A percentile compares a stretch with the other conserved stretches of the same genome.
phyloP scores from a whole-genome alignment of 1,140 invertebrate species.

The Drosophila pallidifrons region DNA sequence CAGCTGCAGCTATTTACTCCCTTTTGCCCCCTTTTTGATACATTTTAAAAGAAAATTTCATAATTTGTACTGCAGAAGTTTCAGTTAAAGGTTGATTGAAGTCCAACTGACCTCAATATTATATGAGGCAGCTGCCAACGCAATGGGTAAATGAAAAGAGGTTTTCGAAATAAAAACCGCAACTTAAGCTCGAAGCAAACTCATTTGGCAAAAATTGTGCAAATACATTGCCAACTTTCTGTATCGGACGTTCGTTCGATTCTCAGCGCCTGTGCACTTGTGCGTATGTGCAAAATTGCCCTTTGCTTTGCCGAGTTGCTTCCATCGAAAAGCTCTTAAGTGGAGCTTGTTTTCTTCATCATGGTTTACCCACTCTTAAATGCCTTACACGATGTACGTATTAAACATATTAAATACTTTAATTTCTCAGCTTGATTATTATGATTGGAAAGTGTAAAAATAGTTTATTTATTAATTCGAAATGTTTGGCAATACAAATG shows the following conservation, averaged over 20 bases:
- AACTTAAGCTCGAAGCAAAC: constrained; percentile 17
- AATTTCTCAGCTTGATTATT: not conserved
- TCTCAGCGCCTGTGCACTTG: not conserved
- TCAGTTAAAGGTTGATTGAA: constrained; percentile 28
- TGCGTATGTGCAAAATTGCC: constrained; percentile 3
- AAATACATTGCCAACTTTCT: constrained; percentile 11
- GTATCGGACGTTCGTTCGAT: not conserved
- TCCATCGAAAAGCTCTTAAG: constrained; percentile 13
- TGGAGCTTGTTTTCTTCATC: not conserved
- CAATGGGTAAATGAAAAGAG: constrained; percentile 23
- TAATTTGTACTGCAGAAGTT: constrained; percentile 11
- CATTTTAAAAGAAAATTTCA: constrained; percentile 34
- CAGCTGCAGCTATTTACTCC: not conserved
- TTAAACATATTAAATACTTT: not conserved
- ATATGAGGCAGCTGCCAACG: not conserved
- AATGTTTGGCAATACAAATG: no score
- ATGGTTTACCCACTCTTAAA: not conserved
- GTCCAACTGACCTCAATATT: constrained; percentile 29
- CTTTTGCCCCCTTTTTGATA: not conserved
- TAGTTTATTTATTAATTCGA: not conserved
- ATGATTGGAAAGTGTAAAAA: not conserved
- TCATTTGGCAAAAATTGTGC: constrained; percentile 30
- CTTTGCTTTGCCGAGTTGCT: constrained; percentile 40
- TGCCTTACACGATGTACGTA: not conserved
- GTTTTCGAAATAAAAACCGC: constrained; percentile 28